Evolutionary conservation across 2,797 vertebrate species (phyloP).

Genomic region (Odontamblyopus lacepedii): DNA sequence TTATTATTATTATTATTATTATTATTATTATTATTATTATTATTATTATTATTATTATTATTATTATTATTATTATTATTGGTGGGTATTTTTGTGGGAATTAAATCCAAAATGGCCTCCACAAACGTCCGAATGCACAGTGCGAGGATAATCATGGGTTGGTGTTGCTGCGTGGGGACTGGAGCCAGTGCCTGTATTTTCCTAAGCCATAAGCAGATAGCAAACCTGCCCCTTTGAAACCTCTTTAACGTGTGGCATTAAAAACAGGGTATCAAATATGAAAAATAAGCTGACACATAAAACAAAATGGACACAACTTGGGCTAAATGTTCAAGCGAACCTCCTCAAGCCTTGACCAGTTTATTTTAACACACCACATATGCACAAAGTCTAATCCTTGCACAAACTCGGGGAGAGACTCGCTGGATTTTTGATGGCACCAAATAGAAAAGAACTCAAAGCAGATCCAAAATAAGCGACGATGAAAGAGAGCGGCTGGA

Average conservation of each 20-base stretch:
- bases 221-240: constrained; percentile 6
- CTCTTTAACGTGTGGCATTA: constrained; percentile 30
- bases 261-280: constrained; percentile 18
- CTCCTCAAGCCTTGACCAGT: background rate
- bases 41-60: no score
- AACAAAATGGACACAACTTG: background rate
- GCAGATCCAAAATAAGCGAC: background rate
- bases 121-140: background rate
- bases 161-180: background rate
- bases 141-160: constrained; percentile 1
- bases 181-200: constrained; percentile 11
- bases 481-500: background rate
- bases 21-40: no score
- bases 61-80: no score
- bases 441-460: background rate
- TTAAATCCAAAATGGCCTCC: background rate
- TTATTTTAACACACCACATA: constrained; percentile 14
- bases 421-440: background rate
- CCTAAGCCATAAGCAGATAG: constrained; percentile 15
- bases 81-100: background rate
- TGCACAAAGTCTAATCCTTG: constrained; percentile 18
- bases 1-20: no score
- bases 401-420: constrained; percentile 20
- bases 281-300: constrained; percentile 12
- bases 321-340: background rate